Base-by-base conservation (phyloP, 2,888 invertebrate species). In the Alloscopus bannaensis region DNA sequence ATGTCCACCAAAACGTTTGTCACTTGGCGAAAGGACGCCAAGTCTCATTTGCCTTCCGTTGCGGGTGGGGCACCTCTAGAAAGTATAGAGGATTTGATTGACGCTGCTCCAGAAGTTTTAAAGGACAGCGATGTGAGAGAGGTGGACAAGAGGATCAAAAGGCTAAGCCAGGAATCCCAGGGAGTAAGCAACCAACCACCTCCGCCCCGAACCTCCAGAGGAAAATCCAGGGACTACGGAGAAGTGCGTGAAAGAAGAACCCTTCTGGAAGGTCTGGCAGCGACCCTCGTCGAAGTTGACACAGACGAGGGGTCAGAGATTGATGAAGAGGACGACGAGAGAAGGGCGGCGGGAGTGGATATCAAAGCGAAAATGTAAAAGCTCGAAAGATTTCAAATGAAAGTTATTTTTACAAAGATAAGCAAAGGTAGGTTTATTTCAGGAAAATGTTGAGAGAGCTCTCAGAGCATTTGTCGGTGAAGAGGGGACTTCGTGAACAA, bases 1-100 rank as follows among this genome's bases (percentile, higher is more conserved):
- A 78, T 78, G 6, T 6, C 31, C 6, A 42, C 13, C n/a, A 78
- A 57, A n/a, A 36, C 11, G 8, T 78, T 31, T 28, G 20, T 20
- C 0, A 59, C 70, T 16, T 78, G 78, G 78, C 64, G 40, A 28
- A 78, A 55, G 20, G 57, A 78, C 29, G 78, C 78, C 2, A 42
- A 64, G 8, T 45, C 70, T 0, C 26, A 42, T 3, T 22, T 78
- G 16, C 78, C 78, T 0, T 70, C 70, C 1, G 26, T 31, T 3
- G 71, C 47, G n/a, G 78, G 78, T 3, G 78, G 70, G 1, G 13
- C 13, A n/a, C 2, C 70, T 11, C 24, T 78, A 2, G 70, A 77
- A 20, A 62, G 31, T 4, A 3, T 77, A 1, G 50, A 69, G 18
- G 69, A 77, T 8, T 40, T 52, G n/a, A 8, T 77, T 0, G 11